These are phyloP conservation scores for Hypena proboscidalis DNA, from an alignment of 2,888 invertebrate species.

Conservation along the genomic window DNA sequence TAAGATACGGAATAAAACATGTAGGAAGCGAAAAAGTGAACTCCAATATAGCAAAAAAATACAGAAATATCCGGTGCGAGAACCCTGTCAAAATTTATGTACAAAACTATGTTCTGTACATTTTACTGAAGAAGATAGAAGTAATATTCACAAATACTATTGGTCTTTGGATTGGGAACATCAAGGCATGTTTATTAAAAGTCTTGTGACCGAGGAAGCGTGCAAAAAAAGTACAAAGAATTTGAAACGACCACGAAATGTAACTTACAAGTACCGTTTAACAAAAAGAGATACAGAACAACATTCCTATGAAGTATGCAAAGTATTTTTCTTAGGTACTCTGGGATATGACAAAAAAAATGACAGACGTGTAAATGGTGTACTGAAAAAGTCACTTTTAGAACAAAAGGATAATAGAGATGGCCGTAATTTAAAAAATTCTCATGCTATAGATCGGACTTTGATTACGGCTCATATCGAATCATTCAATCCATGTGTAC, in stretches of 20 bases:
- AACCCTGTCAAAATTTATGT: conserved; percentile 15
- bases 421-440: conserved; percentile 16
- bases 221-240: conserved; percentile 10
- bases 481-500: conserved; percentile 20
- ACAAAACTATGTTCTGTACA: conserved; percentile 10
- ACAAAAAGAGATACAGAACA: conserved; percentile 15
- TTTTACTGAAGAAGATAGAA: conserved; percentile 13
- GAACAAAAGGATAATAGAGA: conserved; percentile 20
- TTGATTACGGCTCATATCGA: conserved; percentile 16
- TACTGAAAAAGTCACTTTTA: conserved; percentile 16
- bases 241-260: conserved; percentile 16
- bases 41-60: conserved; percentile 10
- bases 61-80: conserved; percentile 12
- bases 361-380: conserved; percentile 13
- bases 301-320: conserved; percentile 16
- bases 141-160: conserved; percentile 12
- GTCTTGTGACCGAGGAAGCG: conserved; percentile 4
- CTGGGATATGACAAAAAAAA: conserved; percentile 19
- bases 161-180: conserved; percentile 16
- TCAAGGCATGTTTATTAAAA: conserved; percentile 12
- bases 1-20: conserved; percentile 12
- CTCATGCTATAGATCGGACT: too few relatives aligned
- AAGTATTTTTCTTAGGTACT: conserved; percentile 19
- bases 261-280: conserved; percentile 11
- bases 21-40: conserved; percentile 8